These are phyloP conservation scores for Sinocyclocheilus anophthalmus DNA, from an alignment of 2,113 vertebrate species.

Conservation along the genomic window DNA sequence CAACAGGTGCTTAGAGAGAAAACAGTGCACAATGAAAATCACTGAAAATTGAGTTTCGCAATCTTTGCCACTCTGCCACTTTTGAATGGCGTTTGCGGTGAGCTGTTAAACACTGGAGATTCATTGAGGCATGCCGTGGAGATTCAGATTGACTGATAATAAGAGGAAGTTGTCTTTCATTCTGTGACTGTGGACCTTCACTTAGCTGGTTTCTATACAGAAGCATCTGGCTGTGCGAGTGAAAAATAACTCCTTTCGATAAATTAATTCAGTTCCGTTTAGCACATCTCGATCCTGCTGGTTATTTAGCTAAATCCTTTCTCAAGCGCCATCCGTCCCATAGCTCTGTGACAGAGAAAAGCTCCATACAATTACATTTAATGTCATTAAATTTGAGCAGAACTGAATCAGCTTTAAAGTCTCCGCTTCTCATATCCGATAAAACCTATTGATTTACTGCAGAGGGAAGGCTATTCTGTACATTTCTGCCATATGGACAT, in stretches of 20 bases:
- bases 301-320: constrained; percentile 39
- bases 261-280: constrained; percentile 24
- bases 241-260: constrained; percentile 25
- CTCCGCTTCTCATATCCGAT: background rate
- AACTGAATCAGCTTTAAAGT: constrained; percentile 29
- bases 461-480: no score
- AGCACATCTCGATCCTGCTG: background rate
- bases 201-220: constrained; percentile 5
- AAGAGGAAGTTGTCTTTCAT: background rate
- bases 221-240: constrained; percentile 1
- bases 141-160: constrained; percentile 23
- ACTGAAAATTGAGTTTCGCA: constrained; percentile 4
- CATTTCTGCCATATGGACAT: no score
- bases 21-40: background rate
- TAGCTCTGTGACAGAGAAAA: constrained; percentile 9
- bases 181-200: constrained; percentile 25
- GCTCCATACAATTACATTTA: constrained; percentile 7
- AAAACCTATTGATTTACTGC: no score
- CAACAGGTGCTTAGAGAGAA: constrained; percentile 23
- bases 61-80: constrained; percentile 10
- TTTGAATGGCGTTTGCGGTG: background rate
- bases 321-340: background rate
- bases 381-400: constrained; percentile 36
- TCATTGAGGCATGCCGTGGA: background rate
- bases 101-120: background rate